A percentile compares a stretch with the other conserved stretches of the same genome.
Evolutionary conservation across 2,888 invertebrate genomes (phyloP).

Genomic region (Hydraecia micacea): DNA sequence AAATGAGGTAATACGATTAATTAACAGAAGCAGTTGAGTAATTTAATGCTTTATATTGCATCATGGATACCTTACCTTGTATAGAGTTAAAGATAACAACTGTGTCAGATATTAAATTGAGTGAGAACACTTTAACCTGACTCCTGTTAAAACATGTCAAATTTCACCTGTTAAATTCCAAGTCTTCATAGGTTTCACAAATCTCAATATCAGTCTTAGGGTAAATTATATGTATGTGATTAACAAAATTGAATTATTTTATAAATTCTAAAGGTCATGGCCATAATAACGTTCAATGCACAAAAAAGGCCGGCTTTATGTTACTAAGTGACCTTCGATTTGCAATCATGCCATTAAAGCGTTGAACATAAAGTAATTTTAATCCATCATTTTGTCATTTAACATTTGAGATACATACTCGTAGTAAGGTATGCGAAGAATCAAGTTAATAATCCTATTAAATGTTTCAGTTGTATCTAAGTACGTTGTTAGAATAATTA

Average conservation of each 20-base stretch:
- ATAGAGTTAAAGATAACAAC: constrained; percentile 25
- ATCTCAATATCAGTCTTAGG: not conserved
- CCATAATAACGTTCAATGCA: constrained; percentile 22
- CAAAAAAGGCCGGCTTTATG: constrained; percentile 25
- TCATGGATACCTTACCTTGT: constrained; percentile 11
- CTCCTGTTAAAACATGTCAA: not conserved
- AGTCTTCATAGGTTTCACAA: not conserved
- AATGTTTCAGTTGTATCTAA: constrained; percentile 4
- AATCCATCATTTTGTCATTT: constrained; percentile 17
- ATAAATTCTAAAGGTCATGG: constrained; percentile 28
- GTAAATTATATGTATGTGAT: not conserved
- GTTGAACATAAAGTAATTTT: constrained; percentile 12
- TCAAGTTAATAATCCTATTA: constrained; percentile 9
- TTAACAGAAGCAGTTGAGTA: constrained; percentile 62
- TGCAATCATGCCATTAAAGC: constrained; percentile 35
- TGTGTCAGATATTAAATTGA: constrained; percentile 38
- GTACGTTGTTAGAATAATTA: constrained; percentile 3
- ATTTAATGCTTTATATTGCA: constrained; percentile 57
- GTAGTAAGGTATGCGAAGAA: not conserved
- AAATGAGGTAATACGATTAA: constrained; percentile 60
- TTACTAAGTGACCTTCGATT: constrained; percentile 39
- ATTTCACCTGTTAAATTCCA: too few relatives aligned
- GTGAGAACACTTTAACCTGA: not conserved
- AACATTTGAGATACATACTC: constrained; percentile 10
- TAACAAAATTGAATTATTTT: constrained; percentile 24